Conservation (phyloP, 2,113 vertebrate species). For the Danionella cerebrum region DNA sequence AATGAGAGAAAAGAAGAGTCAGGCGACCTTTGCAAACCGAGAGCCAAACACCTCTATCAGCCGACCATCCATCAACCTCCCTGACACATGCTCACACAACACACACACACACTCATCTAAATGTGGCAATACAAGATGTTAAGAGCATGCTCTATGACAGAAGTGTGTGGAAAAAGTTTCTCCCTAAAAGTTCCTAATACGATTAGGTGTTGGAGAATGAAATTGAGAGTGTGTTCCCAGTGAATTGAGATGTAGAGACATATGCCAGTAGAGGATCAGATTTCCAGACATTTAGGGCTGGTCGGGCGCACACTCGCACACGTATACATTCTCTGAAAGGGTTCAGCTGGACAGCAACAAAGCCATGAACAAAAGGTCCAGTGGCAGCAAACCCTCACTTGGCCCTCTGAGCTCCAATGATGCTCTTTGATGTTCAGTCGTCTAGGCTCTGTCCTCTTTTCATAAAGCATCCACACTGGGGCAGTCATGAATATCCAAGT, state of each 20-base stretch:
- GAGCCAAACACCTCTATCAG: slow-evolving; percentile 27
- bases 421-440: slow-evolving; percentile 72
- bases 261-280: slow-evolving; percentile 32
- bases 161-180: slow-evolving; percentile 9
- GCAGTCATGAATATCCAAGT: slow-evolving; percentile 76
- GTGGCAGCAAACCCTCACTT: slow-evolving; percentile 6
- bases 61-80: slow-evolving; percentile 39
- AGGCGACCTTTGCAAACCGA: slow-evolving; percentile 43
- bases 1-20: slow-evolving; percentile 61
- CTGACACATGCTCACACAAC: slow-evolving; percentile 17
- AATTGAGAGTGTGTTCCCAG: not conserved
- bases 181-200: slow-evolving; percentile 16
- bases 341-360: slow-evolving; percentile 24
- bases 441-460: slow-evolving; percentile 64
- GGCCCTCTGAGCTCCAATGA: slow-evolving; percentile 40
- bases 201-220: slow-evolving; percentile 21
- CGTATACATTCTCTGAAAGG: slow-evolving; percentile 17
- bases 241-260: not conserved
- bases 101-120: not conserved
- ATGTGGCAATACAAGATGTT: not conserved
- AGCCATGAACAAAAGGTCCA: slow-evolving; percentile 32
- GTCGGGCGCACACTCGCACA: not conserved
- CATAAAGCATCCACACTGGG: slow-evolving; percentile 53
- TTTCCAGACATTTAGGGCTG: slow-evolving; percentile 25
- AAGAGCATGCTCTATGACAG: not conserved